phyloP scores from a whole-genome alignment of 2,888 invertebrate genomes.

The Eristalis arbustorum region DNA sequence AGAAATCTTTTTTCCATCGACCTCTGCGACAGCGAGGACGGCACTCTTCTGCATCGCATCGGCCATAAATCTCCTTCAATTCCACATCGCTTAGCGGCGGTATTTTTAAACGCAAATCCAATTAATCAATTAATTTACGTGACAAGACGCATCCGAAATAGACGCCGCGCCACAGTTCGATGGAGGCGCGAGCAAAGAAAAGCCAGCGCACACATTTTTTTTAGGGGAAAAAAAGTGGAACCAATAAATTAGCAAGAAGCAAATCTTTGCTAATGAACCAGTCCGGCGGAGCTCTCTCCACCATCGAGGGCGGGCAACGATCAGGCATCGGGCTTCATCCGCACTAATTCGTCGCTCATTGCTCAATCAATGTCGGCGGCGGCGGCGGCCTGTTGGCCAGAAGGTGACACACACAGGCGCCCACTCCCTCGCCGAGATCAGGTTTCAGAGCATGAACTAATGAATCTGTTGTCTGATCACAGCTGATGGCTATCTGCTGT shows the following conservation, averaged over 20 bases:
- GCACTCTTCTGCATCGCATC: not conserved
- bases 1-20: not conserved
- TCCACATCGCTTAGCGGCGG: not conserved
- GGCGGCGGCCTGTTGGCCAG: not conserved
- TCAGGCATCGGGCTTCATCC: constrained; percentile 21
- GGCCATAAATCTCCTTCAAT: constrained; percentile 16
- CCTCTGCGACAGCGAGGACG: not conserved
- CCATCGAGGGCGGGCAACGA: not conserved
- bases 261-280: constrained; percentile 38
- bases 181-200: not conserved
- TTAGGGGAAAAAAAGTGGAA: not conserved
- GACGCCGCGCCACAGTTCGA: not conserved
- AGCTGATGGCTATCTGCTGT: constrained; percentile 25
- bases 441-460: constrained; percentile 38
- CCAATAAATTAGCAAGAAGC: constrained; percentile 21
- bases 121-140: constrained; percentile 18
- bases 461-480: constrained; percentile 61
- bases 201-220: not conserved
- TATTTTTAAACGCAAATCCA: constrained; percentile 3
- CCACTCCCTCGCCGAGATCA: not conserved
- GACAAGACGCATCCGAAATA: not conserved
- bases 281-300: not conserved
- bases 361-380: constrained; percentile 33
- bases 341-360: constrained; percentile 33
- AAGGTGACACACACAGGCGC: not conserved